Conservation (phyloP, 2,113 vertebrate genomes). For the Caloenas nicobarica region DNA sequence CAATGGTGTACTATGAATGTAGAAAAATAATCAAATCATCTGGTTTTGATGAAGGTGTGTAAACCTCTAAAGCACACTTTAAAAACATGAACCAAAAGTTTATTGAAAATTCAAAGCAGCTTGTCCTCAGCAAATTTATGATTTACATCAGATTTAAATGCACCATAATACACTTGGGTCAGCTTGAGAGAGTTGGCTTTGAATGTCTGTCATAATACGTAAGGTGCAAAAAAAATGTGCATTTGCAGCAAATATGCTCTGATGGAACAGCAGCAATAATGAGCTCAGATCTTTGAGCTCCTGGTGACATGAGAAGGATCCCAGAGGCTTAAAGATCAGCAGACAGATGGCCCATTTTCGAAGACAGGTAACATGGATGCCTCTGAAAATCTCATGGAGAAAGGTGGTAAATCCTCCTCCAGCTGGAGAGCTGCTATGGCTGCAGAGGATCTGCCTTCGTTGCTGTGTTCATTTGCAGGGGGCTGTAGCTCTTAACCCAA, state of each 20-base stretch:
- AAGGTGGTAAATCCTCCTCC: neutral
- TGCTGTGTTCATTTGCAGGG: neutral
- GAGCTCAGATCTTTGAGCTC: constrained; percentile 22
- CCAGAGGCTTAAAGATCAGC: neutral
- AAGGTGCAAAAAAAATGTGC: constrained; percentile 13
- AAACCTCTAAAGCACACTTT: constrained; percentile 29
- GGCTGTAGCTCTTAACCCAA: neutral
- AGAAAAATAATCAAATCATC: constrained; percentile 47
- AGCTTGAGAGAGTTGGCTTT: constrained; percentile 25
- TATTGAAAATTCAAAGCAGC: constrained; percentile 51
- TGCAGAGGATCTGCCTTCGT: neutral
- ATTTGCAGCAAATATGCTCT: neutral
- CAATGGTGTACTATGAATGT: neutral
- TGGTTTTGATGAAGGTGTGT: constrained; percentile 49
- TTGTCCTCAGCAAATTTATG: constrained; percentile 38
- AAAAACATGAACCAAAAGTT: constrained; percentile 35
- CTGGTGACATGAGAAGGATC: constrained; percentile 15
- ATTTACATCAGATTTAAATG: constrained; percentile 39
- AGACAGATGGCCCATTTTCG: neutral
- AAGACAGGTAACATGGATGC: neutral
- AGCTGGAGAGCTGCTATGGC: neutral
- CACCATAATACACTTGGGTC: neutral
- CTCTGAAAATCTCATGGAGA: neutral
- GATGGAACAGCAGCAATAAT: constrained; percentile 9
- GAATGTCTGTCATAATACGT: neutral